A percentile compares a stretch with the other conserved stretches of the same genome.
Evolutionary conservation across 2,113 vertebrate species (phyloP).

Genomic region (Lagenorhynchus albirostris): DNA sequence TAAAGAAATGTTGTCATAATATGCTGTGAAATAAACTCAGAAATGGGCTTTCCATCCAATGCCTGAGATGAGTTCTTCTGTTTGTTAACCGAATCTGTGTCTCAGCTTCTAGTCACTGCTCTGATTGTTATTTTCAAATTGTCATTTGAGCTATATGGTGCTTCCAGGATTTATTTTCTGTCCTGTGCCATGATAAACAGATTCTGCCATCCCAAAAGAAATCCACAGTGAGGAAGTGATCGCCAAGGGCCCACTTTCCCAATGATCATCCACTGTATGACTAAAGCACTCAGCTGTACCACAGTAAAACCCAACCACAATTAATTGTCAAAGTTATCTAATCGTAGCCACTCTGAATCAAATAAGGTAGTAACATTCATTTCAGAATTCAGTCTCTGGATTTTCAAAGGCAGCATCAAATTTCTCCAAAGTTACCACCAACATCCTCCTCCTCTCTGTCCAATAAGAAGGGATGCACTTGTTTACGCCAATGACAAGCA

Average conservation of each 20-base stretch:
- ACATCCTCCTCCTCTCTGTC: neutral
- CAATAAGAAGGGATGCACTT: neutral
- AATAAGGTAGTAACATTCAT: constrained; percentile 61
- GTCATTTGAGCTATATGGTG: constrained; percentile 44
- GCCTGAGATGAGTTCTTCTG: constrained; percentile 37
- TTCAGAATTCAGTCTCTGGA: constrained; percentile 38
- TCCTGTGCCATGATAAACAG: constrained; percentile 43
- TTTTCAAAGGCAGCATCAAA: constrained; percentile 11
- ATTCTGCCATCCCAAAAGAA: constrained; percentile 49
- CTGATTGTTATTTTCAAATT: constrained; percentile 63
- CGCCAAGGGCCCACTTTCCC: constrained; percentile 19
- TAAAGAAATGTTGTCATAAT: constrained; percentile 51
- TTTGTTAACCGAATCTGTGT: constrained; percentile 34
- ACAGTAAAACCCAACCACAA: constrained; percentile 64
- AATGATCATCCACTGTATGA: neutral
- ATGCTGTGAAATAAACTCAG: constrained; percentile 63
- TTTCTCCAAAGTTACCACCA: neutral
- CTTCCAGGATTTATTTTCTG: constrained; percentile 63
- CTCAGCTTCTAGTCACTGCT: constrained; percentile 43
- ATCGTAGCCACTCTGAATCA: constrained; percentile 68
- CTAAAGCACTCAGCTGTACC: constrained; percentile 8
- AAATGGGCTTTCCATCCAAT: constrained; percentile 23
- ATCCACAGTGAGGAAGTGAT: constrained; percentile 13
- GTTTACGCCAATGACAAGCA: neutral
- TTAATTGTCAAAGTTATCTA: constrained; percentile 73